A percentile compares a stretch with the other conserved stretches of the same genome.
Conservation (phyloP, 2,113 vertebrate species). For the Peromyscus maniculatus region DNA sequence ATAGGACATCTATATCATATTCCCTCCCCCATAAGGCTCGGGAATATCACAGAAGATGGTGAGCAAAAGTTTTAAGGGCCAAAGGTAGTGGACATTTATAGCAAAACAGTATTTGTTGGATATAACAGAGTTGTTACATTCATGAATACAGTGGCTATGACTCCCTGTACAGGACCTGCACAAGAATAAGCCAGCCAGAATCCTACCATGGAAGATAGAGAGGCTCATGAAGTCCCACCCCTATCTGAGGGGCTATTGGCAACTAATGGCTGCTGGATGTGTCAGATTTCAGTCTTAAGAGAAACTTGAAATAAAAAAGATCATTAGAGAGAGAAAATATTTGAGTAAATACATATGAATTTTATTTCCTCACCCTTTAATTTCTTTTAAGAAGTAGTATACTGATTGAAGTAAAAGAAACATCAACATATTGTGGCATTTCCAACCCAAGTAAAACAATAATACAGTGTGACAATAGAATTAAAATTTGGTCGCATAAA, state of each 20-base stretch:
- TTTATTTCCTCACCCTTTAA: constrained; percentile 1
- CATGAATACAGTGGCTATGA: not conserved
- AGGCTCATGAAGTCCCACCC: not conserved
- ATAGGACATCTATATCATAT: not conserved
- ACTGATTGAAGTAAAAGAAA: constrained; percentile 38
- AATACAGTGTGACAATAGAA: not conserved
- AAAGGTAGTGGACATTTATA: not conserved
- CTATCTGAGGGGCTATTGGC: not conserved
- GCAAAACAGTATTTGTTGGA: not conserved
- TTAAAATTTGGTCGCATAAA: not conserved
- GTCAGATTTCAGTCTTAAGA: not conserved
- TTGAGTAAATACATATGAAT: not conserved
- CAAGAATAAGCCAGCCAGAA: not conserved
- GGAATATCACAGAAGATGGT: not conserved
- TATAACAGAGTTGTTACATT: not conserved
- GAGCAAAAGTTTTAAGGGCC: not conserved
- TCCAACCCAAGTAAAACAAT: not conserved
- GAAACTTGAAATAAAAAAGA: constrained; percentile 45
- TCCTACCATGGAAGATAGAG: not conserved
- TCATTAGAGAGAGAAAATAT: not conserved
- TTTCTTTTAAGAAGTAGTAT: constrained; percentile 7
- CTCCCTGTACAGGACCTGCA: not conserved
- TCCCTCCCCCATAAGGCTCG: not conserved
- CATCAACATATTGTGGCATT: not conserved
- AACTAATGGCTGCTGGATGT: not conserved